phyloP scores from a whole-genome alignment of 2,888 invertebrate genomes.

The Zelleria hepariella region DNA sequence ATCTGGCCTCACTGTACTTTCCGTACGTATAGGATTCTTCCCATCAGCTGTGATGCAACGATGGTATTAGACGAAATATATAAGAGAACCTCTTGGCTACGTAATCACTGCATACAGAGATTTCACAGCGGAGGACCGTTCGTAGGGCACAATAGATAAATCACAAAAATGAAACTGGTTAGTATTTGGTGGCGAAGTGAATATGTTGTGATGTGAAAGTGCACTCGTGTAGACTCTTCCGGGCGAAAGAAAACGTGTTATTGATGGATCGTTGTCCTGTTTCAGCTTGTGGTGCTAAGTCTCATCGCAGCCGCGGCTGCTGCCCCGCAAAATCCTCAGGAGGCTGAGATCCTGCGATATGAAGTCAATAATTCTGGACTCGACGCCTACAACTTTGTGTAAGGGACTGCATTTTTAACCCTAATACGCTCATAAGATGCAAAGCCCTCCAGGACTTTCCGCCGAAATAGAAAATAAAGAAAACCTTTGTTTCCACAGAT shows the following conservation, averaged over 20 bases:
- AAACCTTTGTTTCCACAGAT: conserved; percentile 38
- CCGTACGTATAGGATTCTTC: conserved; percentile 28
- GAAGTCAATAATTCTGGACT: conserved; percentile 74
- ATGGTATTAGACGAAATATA: conserved; percentile 60
- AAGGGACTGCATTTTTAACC: conserved; percentile 25
- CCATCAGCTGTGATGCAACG: conserved; percentile 48
- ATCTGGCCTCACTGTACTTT: not conserved
- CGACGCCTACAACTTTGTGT: conserved; percentile 73
- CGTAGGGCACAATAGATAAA: conserved; percentile 27
- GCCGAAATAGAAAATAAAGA: no score
- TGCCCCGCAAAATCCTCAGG: conserved; percentile 50
- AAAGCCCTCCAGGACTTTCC: not conserved
- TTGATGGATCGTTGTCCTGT: conserved; percentile 22
- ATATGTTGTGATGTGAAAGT: conserved; percentile 15
- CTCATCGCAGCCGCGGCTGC: conserved; percentile 41
- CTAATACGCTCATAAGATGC: not conserved
- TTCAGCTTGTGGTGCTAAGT: conserved; percentile 51
- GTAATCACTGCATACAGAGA: conserved; percentile 55
- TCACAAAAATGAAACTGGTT: conserved; percentile 58
- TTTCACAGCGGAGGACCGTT: conserved; percentile 43
- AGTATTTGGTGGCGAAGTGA: conserved; percentile 20
- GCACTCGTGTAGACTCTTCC: conserved; percentile 18
- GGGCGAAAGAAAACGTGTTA: conserved; percentile 23
- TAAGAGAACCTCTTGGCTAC: conserved; percentile 54
- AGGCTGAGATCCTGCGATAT: conserved; percentile 73